A percentile compares a stretch with the other conserved stretches of the same genome.
phyloP scores from a whole-genome alignment of 2,797 vertebrate genomes.

The Liasis olivaceus region DNA sequence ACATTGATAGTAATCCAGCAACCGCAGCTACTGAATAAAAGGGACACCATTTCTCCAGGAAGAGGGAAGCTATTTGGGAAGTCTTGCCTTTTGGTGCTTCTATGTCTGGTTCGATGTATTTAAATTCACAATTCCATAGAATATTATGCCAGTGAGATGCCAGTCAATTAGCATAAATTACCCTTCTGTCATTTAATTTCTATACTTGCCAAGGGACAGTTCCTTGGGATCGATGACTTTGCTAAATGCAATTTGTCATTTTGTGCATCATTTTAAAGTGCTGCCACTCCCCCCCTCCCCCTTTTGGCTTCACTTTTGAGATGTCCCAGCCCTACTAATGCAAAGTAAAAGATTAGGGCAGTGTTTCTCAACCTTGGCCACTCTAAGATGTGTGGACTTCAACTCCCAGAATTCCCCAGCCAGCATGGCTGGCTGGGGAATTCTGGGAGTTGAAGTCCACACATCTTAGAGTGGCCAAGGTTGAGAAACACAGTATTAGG shows the following conservation, averaged over 20 bases:
- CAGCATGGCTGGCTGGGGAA: no score
- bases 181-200: background rate
- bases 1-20: background rate
- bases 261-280: background rate
- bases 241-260: background rate
- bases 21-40: background rate
- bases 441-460: no score
- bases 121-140: background rate
- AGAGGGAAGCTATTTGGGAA: background rate
- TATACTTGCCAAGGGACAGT: background rate
- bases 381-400: no score
- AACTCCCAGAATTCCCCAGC: no score
- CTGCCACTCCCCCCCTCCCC: background rate
- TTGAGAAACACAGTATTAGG: background rate
- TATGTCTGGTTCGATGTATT: background rate
- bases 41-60: background rate
- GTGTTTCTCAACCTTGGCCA: no score
- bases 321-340: background rate
- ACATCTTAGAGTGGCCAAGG: no score
- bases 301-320: background rate
- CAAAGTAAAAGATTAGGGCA: background rate
- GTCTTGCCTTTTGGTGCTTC: background rate
- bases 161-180: background rate
- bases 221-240: background rate
- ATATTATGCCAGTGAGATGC: background rate